These are phyloP conservation scores for Ctenosaura bakeri DNA, from an alignment of 2,797 vertebrate genomes.

Conservation along the genomic window DNA sequence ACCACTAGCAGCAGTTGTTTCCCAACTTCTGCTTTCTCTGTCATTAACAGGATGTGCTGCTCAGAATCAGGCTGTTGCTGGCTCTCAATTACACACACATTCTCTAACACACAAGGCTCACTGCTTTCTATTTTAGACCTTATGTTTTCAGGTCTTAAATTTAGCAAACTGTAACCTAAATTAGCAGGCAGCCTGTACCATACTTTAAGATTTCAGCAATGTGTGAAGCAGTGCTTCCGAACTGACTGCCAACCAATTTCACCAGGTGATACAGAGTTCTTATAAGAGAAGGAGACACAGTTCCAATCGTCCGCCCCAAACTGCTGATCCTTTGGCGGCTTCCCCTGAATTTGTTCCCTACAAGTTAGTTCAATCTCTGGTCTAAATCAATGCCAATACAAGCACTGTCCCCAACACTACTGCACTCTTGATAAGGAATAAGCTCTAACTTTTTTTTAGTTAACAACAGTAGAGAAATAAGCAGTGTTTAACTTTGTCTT, in stretches of 20 bases:
- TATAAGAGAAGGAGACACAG: not conserved
- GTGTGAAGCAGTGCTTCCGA: not conserved
- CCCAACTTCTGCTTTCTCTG: too few species aligned
- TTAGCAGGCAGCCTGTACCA: too few species aligned
- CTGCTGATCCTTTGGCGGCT: not conserved
- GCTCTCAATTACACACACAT: too few species aligned
- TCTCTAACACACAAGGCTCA: too few species aligned
- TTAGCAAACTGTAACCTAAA: too few species aligned
- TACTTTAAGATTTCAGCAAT: not conserved
- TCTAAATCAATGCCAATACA: not conserved
- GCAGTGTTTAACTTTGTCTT: not conserved
- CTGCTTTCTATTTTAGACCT: too few species aligned
- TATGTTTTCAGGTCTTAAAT: too few species aligned
- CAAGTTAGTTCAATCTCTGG: not conserved
- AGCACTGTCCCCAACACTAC: too few species aligned
- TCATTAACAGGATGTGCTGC: too few species aligned
- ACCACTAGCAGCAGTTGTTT: too few species aligned
- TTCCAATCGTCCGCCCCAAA: not conserved
- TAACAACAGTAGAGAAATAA: not conserved
- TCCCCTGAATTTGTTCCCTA: not conserved
- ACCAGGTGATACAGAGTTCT: too few species aligned
- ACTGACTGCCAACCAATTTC: not conserved
- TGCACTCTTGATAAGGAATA: not conserved
- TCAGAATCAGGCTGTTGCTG: too few species aligned
- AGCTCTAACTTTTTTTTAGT: not conserved